These are phyloP conservation scores for Drosophila suboccidentalis DNA, from an alignment of 2,888 invertebrate genomes.

Conservation along the genomic window DNA sequence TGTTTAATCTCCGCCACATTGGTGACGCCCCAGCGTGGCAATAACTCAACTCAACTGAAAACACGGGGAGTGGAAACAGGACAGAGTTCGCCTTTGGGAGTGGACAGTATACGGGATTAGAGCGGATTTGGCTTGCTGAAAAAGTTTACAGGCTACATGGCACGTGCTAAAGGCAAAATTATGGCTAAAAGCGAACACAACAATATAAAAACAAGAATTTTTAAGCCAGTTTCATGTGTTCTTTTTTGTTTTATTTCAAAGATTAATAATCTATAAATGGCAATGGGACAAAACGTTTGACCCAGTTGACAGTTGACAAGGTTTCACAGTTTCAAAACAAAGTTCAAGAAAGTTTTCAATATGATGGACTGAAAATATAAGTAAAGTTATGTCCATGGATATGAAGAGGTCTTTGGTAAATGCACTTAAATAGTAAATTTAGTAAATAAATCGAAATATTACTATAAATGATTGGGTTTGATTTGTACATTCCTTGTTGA, in stretches of 20 bases:
- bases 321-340: not conserved
- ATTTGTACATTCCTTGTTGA: too few species aligned
- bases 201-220: constrained; percentile 8
- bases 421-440: not conserved
- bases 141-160: constrained; percentile 9
- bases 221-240: constrained; percentile 13
- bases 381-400: constrained; percentile 1
- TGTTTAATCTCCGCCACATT: constrained; percentile 77
- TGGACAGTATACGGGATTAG: constrained; percentile 31
- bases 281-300: constrained; percentile 15
- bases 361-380: constrained; percentile 10
- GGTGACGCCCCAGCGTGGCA: constrained; percentile 65
- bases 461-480: too few species aligned
- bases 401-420: not conserved
- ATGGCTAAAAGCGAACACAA: constrained; percentile 5
- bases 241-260: constrained; percentile 3
- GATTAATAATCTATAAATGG: constrained; percentile 35
- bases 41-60: constrained; percentile 71
- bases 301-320: constrained; percentile 24
- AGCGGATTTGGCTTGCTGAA: constrained; percentile 15
- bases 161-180: constrained; percentile 9
- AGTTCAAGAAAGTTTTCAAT: constrained; percentile 1
- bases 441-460: too few species aligned
- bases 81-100: constrained; percentile 8
- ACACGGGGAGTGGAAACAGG: not conserved